Evolutionary conservation across 1,140 invertebrate genomes (phyloP), one percentile per base, ranked within the genome.

Genomic region (Bicyclus anynana): DNA sequence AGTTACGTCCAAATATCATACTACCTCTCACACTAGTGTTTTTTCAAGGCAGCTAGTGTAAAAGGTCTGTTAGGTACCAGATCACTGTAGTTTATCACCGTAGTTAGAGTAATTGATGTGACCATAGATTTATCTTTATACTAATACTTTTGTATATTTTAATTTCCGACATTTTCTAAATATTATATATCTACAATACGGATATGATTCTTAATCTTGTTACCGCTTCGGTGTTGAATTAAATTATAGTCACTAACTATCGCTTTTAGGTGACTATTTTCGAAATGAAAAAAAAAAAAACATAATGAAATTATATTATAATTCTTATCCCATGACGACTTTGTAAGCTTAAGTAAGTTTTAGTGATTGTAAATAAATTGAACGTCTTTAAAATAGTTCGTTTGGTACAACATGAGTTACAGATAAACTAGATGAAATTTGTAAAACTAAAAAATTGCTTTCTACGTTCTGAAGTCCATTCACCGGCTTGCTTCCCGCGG

Each of bases 71-170:
- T n/a, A n/a, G 2, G 13, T 40, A 40, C 13, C 37, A 40, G 37
- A 40, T 40, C 5, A 26, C 44, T n/a, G n/a, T n/a, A 58, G 70
- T 69, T 60, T 65, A 65, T 72, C 66, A 71, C 66, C 48, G 72
- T 86, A 83, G 81, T 65, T 84, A 84, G 81, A 68, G 53, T 77
- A 86, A 83, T 83, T 64, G 71, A 79, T 84, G 80, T 84, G 74
- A 80, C 53, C 54, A 59, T 62, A 63, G 58, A 63, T 44, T 40
- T 35, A 35, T 35, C n/a, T n/a, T n/a, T n/a, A n/a, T n/a, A n/a
- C n/a, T n/a, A n/a, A 10, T 35, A 13, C 37, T 16, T 44, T 44
- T 44, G 10, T 16, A 44, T 44, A 9, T 16, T 38, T 38, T 38
- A 5, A 5, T 16, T 38, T 6, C 16, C 16, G 5, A 16, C 16